phyloP scores from a whole-genome alignment of 2,797 vertebrate genomes.

The Platyrinchus mystaceus region DNA sequence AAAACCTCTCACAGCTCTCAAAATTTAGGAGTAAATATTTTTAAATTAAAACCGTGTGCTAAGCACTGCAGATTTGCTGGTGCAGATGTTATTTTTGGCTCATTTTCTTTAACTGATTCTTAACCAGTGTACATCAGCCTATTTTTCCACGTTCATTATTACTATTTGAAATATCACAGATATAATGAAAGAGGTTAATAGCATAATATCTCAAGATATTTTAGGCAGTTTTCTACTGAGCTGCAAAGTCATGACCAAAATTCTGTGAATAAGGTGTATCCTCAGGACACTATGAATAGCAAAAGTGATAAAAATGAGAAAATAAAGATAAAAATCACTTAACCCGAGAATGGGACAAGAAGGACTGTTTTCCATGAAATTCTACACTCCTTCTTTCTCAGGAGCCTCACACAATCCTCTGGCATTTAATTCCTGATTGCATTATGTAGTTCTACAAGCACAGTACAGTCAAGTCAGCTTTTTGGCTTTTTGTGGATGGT shows the following conservation, averaged over 20 bases:
- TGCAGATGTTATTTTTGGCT: slow-evolving; percentile 68
- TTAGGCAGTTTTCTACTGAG: neutral
- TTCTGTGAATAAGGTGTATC: neutral
- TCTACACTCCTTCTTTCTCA: neutral
- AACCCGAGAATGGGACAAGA: neutral
- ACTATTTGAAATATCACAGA: neutral
- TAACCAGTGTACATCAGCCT: slow-evolving; percentile 6
- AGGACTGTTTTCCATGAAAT: neutral
- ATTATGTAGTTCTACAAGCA: neutral
- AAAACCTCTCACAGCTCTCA: slow-evolving; percentile 65
- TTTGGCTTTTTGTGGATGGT: neutral
- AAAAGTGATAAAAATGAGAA: neutral
- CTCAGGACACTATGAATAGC: neutral
- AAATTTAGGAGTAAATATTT: slow-evolving; percentile 68
- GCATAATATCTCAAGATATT: neutral
- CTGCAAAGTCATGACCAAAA: neutral
- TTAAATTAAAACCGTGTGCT: slow-evolving; percentile 67
- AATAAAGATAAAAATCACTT: neutral
- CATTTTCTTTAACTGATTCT: slow-evolving; percentile 64
- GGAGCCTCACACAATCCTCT: neutral
- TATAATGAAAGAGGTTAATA: neutral
- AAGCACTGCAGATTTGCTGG: slow-evolving; percentile 58
- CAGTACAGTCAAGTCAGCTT: neutral
- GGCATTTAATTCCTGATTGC: neutral
- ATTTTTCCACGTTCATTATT: neutral